Base-by-base conservation (phyloP, 2,797 vertebrate species). In the Anniella stebbinsi region DNA sequence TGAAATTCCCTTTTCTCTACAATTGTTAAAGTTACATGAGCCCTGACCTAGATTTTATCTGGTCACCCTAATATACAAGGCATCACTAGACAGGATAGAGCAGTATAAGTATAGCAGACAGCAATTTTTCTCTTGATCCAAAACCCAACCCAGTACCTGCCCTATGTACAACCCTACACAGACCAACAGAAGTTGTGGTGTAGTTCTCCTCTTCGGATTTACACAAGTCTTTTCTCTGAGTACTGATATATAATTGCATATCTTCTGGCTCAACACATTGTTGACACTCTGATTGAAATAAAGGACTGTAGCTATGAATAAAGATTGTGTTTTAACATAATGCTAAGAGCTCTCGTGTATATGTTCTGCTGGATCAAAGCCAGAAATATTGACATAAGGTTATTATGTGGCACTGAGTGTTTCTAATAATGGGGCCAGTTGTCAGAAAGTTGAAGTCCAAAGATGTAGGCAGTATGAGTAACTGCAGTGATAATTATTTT, bases 381-480 rank as follows among this genome's bases (percentile, higher is more conserved):
- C 38, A 76, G 60, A 48, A 83, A 25, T 30, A 80, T 54, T 13
- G 57, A 45, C 28, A 70, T 69, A 48, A 11, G 54, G 25, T 69
- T 67, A 36, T n/a, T 51, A 48, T 51, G 8, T 45, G 86, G 18
- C 66, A 57, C 25, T 60, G 78, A 85, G 18, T 85, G 82, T 82
- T 38, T 57, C 72, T 72, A 60, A 57, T 30, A 63, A 82, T 60
- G 54, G 38, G 66, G 45, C 18, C 30, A 81, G 51, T 48, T 48
- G 23, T 88, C 88, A 86, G 63, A 81, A 77, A 41, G 63, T 54
- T 51, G 75, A 92, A 88, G 82, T 88, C 81, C 87, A 87, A 91
- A 88, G 80, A 90, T 90, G 45, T 73, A 80, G 88, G 83, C 86
- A 88, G 2, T 66, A 60, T n/a, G 75, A n/a, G 13, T 48, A 81